Evolutionary conservation across 2,888 invertebrate genomes (phyloP), one percentile per base, ranked within the genome.

Genomic region (Cerceris rybyensis): DNA sequence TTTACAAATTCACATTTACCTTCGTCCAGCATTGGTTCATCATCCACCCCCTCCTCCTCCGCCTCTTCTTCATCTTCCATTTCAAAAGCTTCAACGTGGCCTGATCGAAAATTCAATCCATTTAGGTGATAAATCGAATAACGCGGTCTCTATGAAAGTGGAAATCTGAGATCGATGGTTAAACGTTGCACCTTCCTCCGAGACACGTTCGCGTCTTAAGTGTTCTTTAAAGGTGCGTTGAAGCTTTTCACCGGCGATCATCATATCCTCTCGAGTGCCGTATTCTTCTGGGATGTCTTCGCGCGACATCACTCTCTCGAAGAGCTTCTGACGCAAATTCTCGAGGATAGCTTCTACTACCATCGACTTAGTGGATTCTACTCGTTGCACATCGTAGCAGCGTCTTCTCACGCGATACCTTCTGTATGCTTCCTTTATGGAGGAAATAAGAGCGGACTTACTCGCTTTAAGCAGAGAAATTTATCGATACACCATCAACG

Each of bases 341-440:
- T 88, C 86, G 17, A 87, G 41, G 65, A 88, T 82, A 41, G 85
- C 86, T 61, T 85, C 81, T 6, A 81, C 83, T 7, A 87, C 81
- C 73, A 86, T 68, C 11, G 87, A 82, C 65, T 71, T 80, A 13
- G 81, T 72, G 0, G 84, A 81, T 50, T 79, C 81, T 50, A 70
- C 41, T 6, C 46, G 65, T 6, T 76, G 65, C 13, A 71, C 61
- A 7, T 74, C 79, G 57, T 80, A 61, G 6, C 52, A 41, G 16
- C 4, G 58, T 58, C 59, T 80, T 13, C 54, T 82, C 9, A 9
- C 11, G 6, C 73, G 86, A 79, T 89, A 86, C 8, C 43, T 63
- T 39, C 75, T 82, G 60, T 83, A 88, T 17, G 82, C 81, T 61
- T 43, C 82, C 88, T 88, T 64, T 16, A 0, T 16, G 13, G 14